Conservation (phyloP, 2,888 invertebrate genomes). For the Athrips mouffetella region DNA sequence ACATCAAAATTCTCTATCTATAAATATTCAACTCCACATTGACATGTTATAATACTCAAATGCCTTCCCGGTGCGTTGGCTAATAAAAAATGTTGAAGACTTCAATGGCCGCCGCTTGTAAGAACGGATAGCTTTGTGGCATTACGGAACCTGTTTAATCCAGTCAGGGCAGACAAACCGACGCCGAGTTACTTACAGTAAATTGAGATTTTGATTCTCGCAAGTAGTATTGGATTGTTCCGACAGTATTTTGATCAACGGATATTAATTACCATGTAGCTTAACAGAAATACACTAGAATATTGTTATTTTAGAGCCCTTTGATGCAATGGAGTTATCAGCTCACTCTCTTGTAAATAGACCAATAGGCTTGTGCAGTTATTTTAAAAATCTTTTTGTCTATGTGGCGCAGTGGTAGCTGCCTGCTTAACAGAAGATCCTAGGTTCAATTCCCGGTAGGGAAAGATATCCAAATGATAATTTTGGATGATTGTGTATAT, state of each 20-base stretch:
- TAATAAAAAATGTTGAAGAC: slow-evolving; percentile 28
- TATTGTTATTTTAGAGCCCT: no score
- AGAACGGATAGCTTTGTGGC: slow-evolving; percentile 22
- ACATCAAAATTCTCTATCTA: slow-evolving; percentile 1
- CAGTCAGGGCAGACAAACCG: slow-evolving; percentile 39
- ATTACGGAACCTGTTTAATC: slow-evolving; percentile 33
- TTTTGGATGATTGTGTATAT: no score
- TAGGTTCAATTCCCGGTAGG: no score
- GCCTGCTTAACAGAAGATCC: no score
- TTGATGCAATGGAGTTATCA: not conserved
- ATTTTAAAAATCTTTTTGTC: no score
- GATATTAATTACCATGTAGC: no score
- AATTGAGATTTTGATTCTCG: not conserved
- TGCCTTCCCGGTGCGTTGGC: slow-evolving; percentile 7
- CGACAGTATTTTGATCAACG: no score
- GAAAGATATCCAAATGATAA: no score
- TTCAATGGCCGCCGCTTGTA: slow-evolving; percentile 38
- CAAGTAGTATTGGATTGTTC: not conserved
- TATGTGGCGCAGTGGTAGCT: no score
- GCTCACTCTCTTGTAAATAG: not conserved
- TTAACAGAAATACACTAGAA: no score
- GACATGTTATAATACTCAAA: slow-evolving; percentile 15
- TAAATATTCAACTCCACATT: slow-evolving; percentile 7
- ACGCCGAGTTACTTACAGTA: slow-evolving; percentile 29
- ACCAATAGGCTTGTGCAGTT: no score